These are phyloP conservation scores for Darevskia mixta DNA, from an alignment of 2,797 vertebrate genomes.

Conservation along the genomic window DNA sequence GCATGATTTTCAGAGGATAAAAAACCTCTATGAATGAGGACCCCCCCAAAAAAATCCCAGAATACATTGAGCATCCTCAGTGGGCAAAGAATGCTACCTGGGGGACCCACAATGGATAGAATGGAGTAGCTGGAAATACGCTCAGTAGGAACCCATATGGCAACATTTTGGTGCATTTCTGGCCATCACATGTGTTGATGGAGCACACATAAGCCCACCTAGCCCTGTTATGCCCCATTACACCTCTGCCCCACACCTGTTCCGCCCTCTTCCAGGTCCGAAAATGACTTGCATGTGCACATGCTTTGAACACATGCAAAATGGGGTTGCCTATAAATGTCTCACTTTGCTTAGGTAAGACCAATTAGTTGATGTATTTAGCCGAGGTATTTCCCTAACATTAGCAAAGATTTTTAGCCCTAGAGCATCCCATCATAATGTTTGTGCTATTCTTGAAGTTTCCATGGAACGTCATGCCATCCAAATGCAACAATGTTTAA, in stretches of 20 bases:
- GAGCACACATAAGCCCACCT: too few species aligned
- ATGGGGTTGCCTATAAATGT: too few species aligned
- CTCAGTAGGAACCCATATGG: not conserved
- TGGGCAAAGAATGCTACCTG: not conserved
- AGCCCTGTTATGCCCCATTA: too few species aligned
- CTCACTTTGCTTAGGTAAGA: not conserved
- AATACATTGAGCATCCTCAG: not conserved
- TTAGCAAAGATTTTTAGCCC: not conserved
- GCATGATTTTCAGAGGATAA: too few species aligned
- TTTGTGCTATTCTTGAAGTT: slow-evolving; percentile 2
- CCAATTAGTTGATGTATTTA: not conserved
- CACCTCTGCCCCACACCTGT: too few species aligned
- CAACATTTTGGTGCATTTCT: not conserved
- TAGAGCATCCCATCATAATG: not conserved
- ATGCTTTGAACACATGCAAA: too few species aligned
- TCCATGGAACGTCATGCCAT: not conserved
- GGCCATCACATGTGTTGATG: too few species aligned
- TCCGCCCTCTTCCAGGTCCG: too few species aligned
- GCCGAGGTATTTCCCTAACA: not conserved
- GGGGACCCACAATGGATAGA: not conserved
- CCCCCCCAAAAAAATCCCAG: not conserved
- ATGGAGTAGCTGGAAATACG: not conserved
- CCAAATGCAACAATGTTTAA: slow-evolving; percentile 21
- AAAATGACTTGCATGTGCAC: too few species aligned
- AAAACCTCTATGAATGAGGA: too few species aligned